A percentile compares a stretch with the other conserved stretches of the same genome.
These are phyloP conservation scores for Mesaphorura yosii DNA, from an alignment of 1,140 invertebrate species.

Conservation along the genomic window DNA sequence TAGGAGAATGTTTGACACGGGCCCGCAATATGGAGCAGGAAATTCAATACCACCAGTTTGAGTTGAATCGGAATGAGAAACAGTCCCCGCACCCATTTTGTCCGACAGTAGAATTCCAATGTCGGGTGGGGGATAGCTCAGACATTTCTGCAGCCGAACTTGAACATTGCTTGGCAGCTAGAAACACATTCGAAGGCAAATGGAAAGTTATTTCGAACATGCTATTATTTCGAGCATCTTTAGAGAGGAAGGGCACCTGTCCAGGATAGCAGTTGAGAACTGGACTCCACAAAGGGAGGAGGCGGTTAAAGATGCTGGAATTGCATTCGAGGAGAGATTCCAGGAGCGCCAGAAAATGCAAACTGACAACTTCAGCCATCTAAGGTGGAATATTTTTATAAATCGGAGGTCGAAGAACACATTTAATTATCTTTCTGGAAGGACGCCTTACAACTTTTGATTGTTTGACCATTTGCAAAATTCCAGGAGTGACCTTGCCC, in stretches of 20 bases:
- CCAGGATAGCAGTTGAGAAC: constrained; percentile 78
- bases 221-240: too few species aligned
- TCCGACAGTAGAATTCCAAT: constrained; percentile 11
- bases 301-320: constrained; percentile 75
- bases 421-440: constrained; percentile 2
- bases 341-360: constrained; percentile 89
- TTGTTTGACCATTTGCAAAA: constrained; percentile 83
- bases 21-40: constrained; percentile 23
- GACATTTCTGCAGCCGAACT: constrained; percentile 75
- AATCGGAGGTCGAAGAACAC: constrained; percentile 18
- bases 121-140: constrained; percentile 55
- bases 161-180: constrained; percentile 81
- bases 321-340: constrained; percentile 92
- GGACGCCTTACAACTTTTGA: constrained; percentile 69
- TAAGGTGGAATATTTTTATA: constrained; percentile 37
- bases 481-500: constrained; percentile 90
- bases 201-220: not conserved
- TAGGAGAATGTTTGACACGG: constrained; percentile 37
- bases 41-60: constrained; percentile 22
- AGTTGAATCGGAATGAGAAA: too few species aligned
- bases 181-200: constrained; percentile 30
- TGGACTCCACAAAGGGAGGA: constrained; percentile 77
- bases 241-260: too few species aligned
- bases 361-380: constrained; percentile 93
- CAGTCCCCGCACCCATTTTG: constrained; percentile 10